Percentiles rank a stretch among this genome's conserved stretches.
These are phyloP conservation scores for Gila robusta DNA, from an alignment of 2,797 vertebrate genomes.

Conservation along the genomic window DNA sequence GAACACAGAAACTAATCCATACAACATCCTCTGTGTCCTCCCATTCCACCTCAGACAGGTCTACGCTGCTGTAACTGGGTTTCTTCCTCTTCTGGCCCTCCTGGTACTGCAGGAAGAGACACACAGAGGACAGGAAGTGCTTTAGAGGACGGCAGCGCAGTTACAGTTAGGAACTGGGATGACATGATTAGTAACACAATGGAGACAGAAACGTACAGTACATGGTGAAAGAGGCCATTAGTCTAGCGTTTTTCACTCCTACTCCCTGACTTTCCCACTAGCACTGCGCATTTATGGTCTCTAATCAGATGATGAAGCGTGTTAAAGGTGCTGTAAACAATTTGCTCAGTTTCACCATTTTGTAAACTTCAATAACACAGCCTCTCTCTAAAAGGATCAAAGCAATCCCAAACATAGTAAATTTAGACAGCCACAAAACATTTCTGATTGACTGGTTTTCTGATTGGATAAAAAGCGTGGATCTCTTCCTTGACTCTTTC, in stretches of 20 bases:
- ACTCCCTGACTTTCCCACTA: not conserved
- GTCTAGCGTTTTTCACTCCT: constrained; percentile 16
- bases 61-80: constrained; percentile 96
- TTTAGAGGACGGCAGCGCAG: constrained; percentile 32
- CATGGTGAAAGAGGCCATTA: constrained; percentile 20
- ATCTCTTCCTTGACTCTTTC: not conserved
- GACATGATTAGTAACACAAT: constrained; percentile 42
- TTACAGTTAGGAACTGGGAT: constrained; percentile 18
- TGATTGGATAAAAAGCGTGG: not conserved
- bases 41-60: constrained; percentile 98
- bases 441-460: constrained; percentile 15
- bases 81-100: constrained; percentile 94
- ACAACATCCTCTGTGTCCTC: constrained; percentile 96
- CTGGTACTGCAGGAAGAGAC: constrained; percentile 86
- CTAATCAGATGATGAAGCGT: not conserved
- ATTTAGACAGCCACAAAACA: constrained; percentile 16
- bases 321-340: constrained; percentile 12
- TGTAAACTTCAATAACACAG: not conserved
- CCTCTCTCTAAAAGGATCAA: not conserved
- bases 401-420: not conserved
- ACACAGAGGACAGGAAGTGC: constrained; percentile 58
- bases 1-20: constrained; percentile 61
- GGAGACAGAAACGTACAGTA: constrained; percentile 47
- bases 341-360: not conserved
- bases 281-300: not conserved